Evolutionary conservation across 2,888 invertebrate species (phyloP).

Genomic region (Xanthia togata): DNA sequence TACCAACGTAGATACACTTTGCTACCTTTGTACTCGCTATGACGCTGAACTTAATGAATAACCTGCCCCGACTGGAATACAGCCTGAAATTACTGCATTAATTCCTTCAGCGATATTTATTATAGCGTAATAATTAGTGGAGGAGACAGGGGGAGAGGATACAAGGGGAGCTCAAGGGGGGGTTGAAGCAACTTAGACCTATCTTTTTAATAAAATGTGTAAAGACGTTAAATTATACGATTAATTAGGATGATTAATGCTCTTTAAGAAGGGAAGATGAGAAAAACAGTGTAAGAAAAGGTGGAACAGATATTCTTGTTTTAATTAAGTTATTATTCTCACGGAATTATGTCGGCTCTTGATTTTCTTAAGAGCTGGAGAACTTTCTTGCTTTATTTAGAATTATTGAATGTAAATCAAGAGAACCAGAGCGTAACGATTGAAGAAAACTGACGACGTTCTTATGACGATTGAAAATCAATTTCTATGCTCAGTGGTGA

Average conservation of each 20-base stretch:
- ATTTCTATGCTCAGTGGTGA: too few relatives aligned
- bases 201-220: constrained; percentile 63
- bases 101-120: constrained; percentile 76
- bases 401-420: constrained; percentile 19
- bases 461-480: background rate
- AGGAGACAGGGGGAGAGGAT: constrained; percentile 56
- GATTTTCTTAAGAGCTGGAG: constrained; percentile 24
- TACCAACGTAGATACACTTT: constrained; percentile 31
- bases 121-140: constrained; percentile 74
- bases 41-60: constrained; percentile 74
- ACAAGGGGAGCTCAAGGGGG: constrained; percentile 23
- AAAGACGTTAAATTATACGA: constrained; percentile 63
- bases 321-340: constrained; percentile 63
- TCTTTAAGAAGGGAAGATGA: constrained; percentile 44
- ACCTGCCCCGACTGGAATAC: constrained; percentile 65
- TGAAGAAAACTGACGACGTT: background rate
- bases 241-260: constrained; percentile 67
- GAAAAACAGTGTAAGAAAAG: constrained; percentile 58
- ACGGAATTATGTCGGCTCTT: constrained; percentile 45
- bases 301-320: constrained; percentile 58
- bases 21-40: constrained; percentile 65
- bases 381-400: constrained; percentile 3
- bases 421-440: background rate
- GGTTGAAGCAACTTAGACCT: constrained; percentile 42
- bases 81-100: constrained; percentile 77